Base-by-base conservation (phyloP, 2,888 invertebrate genomes). In the Prionchulus punctatus region DNA sequence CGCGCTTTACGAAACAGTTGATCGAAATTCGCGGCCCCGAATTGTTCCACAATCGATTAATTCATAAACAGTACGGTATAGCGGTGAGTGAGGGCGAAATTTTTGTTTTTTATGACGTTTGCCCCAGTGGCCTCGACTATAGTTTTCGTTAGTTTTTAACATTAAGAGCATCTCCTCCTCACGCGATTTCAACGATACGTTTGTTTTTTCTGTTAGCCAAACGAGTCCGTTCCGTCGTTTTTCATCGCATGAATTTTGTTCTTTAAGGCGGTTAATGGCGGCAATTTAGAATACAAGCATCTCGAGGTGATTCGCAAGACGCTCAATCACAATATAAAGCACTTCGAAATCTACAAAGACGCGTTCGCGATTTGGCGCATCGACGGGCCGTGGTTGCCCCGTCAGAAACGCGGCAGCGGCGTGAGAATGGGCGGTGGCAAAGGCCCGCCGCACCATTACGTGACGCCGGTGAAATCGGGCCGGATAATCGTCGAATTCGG, bases 341-440 rank as follows among this genome's bases (percentile, higher is more conserved):
- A 79, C 25, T 80, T 78, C 60, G 50, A 7, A 4, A 3, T 18
- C 7, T 26, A 28, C 21, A 49, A 49, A 12, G 45, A 23, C 30
- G 79, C 81, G 57, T 99, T 94, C 78, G 89, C 91, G 0, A 77
- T 88, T 30, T 99, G 94, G 92, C 78, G 98, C 64, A 77, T 98
- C 0, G 89, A 90, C 65, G 77, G 88, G 0, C 92, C 94, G 0
- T 99, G 96, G 96, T 90, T 94, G 67, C 86, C 96, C 0, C 75
- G 91, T 12, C 86, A 88, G 0, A 87, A 84, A 72, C 86, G 23
- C 4, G 3, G 18, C 0, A 83, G 83, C 71, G 94, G 94, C 0
- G 82, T 84, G 62, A 78, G 89, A 65, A 88, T 92, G 86, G 96
- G 96, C 7, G 90, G 91, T 61, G 96, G 96, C 18, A 98, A 98